Evolutionary conservation across 2,797 vertebrate genomes (phyloP).

Genomic region (Artibeus lituratus): DNA sequence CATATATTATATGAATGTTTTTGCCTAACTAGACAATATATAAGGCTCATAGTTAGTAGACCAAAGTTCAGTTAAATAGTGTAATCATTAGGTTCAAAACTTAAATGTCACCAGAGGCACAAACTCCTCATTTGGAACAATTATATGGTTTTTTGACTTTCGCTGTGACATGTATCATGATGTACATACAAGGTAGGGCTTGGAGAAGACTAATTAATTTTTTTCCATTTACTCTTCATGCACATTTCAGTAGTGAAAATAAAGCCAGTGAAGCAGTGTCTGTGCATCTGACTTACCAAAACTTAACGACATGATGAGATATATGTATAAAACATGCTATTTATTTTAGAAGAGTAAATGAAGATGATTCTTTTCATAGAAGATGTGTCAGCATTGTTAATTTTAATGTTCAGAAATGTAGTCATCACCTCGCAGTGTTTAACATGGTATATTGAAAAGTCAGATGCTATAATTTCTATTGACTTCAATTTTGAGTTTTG

Average conservation of each 20-base stretch:
- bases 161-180: not conserved
- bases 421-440: conserved; percentile 72
- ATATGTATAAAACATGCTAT: not conserved
- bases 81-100: conserved; percentile 43
- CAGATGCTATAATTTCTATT: conserved; percentile 63
- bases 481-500: conserved; percentile 66
- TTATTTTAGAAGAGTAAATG: conserved; percentile 31
- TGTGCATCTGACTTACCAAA: not conserved
- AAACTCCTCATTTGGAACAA: conserved; percentile 49
- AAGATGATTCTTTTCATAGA: not conserved
- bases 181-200: not conserved
- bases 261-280: not conserved
- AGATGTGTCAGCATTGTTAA: not conserved
- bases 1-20: conserved; percentile 1
- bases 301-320: not conserved
- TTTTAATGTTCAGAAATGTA: conserved; percentile 62
- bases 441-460: conserved; percentile 75
- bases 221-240: not conserved
- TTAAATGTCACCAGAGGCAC: conserved; percentile 41
- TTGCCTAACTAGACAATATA: not conserved
- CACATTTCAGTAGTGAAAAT: not conserved
- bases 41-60: conserved; percentile 32
- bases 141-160: conserved; percentile 49
- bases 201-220: conserved; percentile 15
- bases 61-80: conserved; percentile 49